Evolutionary conservation across 2,888 invertebrate genomes (phyloP).

Genomic region (Dugesia japonica): DNA sequence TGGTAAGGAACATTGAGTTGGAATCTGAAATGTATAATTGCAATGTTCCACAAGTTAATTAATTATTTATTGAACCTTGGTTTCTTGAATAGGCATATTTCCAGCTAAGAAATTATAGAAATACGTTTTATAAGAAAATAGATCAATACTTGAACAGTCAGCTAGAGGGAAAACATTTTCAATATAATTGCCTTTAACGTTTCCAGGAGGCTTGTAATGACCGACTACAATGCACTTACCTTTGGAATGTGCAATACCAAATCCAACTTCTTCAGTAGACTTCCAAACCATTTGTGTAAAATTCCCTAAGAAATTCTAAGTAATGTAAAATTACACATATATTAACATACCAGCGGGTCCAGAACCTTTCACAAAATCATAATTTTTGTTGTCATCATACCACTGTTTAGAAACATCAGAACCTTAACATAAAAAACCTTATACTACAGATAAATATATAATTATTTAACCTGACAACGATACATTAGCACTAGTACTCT

Average conservation of each 20-base stretch:
- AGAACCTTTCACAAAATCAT: constrained; percentile 28
- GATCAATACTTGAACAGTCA: too few species aligned
- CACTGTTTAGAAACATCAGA: constrained; percentile 31
- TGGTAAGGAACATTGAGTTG: background rate
- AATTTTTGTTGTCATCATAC: constrained; percentile 33
- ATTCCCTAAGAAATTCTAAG: constrained; percentile 22
- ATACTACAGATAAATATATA: background rate
- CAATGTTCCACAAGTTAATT: too few species aligned
- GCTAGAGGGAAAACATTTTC: constrained; percentile 22
- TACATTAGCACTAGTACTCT: constrained; percentile 30
- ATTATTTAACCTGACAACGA: constrained; percentile 28
- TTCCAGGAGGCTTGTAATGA: constrained; percentile 27
- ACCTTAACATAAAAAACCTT: constrained; percentile 24
- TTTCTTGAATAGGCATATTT: too few species aligned
- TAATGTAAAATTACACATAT: background rate
- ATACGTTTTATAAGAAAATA: too few species aligned
- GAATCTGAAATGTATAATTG: background rate
- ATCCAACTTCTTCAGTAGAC: constrained; percentile 28
- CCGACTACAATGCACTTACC: constrained; percentile 29
- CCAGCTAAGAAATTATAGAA: too few species aligned
- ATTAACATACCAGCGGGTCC: constrained; percentile 31
- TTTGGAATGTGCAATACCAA: constrained; percentile 17
- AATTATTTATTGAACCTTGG: too few species aligned
- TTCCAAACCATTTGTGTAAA: constrained; percentile 31
- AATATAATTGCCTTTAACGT: constrained; percentile 25